Conservation (phyloP, 2,113 vertebrate species). For the Triplophysa rosa region DNA sequence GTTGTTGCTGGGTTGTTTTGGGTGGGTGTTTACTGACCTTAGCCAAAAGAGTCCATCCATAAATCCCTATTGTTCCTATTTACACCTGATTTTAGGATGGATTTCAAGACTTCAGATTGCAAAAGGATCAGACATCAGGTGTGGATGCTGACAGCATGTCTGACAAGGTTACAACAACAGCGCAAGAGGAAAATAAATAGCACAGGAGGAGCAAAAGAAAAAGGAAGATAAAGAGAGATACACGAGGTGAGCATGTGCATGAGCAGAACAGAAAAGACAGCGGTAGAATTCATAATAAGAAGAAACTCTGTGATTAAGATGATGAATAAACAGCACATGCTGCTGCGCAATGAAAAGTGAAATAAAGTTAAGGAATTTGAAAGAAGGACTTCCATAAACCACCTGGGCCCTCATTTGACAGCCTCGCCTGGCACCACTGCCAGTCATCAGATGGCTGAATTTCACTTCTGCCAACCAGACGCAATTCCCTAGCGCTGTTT, state of each 20-base stretch:
- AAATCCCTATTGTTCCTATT: not conserved
- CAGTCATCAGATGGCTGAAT: not conserved
- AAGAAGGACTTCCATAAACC: not conserved
- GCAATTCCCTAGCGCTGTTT: not conserved
- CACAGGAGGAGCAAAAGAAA: not conserved
- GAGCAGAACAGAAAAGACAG: not conserved
- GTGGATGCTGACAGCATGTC: not conserved
- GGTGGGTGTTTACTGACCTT: not conserved
- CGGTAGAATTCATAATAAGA: not conserved
- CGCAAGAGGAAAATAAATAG: not conserved
- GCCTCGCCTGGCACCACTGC: not conserved
- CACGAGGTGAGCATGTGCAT: not conserved
- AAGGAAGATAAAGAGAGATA: not conserved
- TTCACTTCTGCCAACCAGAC: constrained; percentile 29
- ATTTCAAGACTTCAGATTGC: no score
- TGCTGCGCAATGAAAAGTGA: not conserved
- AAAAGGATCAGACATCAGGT: not conserved
- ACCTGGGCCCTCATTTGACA: not conserved
- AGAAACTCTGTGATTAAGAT: not conserved
- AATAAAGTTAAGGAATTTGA: not conserved
- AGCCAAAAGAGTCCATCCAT: not conserved
- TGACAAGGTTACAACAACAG: constrained; percentile 12
- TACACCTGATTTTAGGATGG: no score
- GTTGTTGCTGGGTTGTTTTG: not conserved
- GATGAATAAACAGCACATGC: constrained; percentile 3